Percentiles rank a stretch among this genome's conserved stretches.
These are phyloP conservation scores for Microtus pennsylvanicus DNA, from an alignment of 2,113 vertebrate species.

Conservation along the genomic window DNA sequence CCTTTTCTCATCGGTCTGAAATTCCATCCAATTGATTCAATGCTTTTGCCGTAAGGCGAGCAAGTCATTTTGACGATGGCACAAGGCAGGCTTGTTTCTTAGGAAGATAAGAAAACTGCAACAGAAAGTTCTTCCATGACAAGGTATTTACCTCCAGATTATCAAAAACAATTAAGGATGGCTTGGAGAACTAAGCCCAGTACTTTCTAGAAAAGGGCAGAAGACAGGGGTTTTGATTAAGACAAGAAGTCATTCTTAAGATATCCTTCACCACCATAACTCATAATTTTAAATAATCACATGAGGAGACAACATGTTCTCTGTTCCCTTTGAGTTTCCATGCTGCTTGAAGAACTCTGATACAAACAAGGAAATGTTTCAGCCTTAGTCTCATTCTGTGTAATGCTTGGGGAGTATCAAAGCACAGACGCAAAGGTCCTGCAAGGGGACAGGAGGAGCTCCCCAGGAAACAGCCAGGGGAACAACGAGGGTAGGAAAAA, in stretches of 20 bases:
- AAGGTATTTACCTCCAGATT: background rate
- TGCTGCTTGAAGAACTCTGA: slow-evolving; percentile 23
- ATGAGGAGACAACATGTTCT: background rate
- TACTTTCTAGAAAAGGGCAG: background rate
- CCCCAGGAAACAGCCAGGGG: background rate
- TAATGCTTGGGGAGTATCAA: slow-evolving; percentile 43
- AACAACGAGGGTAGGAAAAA: background rate
- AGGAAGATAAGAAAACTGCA: slow-evolving; percentile 38
- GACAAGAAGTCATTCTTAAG: background rate
- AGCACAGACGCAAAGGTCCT: background rate
- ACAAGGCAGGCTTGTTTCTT: background rate
- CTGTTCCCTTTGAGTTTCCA: background rate
- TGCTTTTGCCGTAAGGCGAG: background rate
- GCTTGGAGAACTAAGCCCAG: slow-evolving; percentile 2
- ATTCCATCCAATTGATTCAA: slow-evolving; percentile 42
- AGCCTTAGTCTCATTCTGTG: slow-evolving; percentile 10
- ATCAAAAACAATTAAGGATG: slow-evolving; percentile 52
- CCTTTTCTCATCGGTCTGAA: slow-evolving; percentile 13
- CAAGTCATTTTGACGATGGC: background rate
- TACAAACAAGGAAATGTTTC: slow-evolving; percentile 31
- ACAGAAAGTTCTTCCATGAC: background rate
- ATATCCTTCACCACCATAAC: background rate
- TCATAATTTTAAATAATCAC: slow-evolving; percentile 16
- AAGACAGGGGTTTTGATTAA: background rate
- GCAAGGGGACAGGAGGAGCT: background rate